Percentiles rank a stretch among this genome's conserved stretches.
Conservation (phyloP, 2,888 invertebrate species). For the Athripsodes cinereus region DNA sequence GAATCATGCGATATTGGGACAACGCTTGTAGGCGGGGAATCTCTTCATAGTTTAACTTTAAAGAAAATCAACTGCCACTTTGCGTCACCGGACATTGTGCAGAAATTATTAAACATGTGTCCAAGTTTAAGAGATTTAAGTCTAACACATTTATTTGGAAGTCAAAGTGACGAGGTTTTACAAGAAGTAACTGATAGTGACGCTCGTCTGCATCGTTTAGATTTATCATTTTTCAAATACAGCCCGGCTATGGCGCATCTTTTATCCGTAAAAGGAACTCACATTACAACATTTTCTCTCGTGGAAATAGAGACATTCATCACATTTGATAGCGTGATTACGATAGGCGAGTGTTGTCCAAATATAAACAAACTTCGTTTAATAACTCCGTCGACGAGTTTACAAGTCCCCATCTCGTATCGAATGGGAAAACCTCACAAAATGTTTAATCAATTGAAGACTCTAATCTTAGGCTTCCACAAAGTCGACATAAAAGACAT, state of each 20-base stretch:
- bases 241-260: constrained; percentile 41
- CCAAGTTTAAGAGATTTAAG: constrained; percentile 42
- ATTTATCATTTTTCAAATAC: constrained; percentile 46
- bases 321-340: constrained; percentile 39
- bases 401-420: constrained; percentile 37
- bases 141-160: constrained; percentile 43
- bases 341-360: constrained; percentile 42
- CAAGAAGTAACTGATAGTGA: constrained; percentile 41
- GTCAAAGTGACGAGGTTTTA: constrained; percentile 43
- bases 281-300: constrained; percentile 44
- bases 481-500: constrained; percentile 41
- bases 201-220: constrained; percentile 37
- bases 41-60: constrained; percentile 42
- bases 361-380: constrained; percentile 41
- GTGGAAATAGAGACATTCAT: constrained; percentile 46
- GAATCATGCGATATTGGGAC: constrained; percentile 50
- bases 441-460: constrained; percentile 39
- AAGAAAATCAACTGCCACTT: constrained; percentile 46
- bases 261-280: constrained; percentile 39
- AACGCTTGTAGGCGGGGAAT: constrained; percentile 42
- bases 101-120: constrained; percentile 42
- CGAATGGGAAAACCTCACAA: constrained; percentile 32
- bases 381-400: constrained; percentile 42
- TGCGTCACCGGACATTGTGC: constrained; percentile 43
- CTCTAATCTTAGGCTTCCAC: constrained; percentile 43